Evolutionary conservation across 2,888 invertebrate genomes (phyloP).

Genomic region (Drosophila phalerata): DNA sequence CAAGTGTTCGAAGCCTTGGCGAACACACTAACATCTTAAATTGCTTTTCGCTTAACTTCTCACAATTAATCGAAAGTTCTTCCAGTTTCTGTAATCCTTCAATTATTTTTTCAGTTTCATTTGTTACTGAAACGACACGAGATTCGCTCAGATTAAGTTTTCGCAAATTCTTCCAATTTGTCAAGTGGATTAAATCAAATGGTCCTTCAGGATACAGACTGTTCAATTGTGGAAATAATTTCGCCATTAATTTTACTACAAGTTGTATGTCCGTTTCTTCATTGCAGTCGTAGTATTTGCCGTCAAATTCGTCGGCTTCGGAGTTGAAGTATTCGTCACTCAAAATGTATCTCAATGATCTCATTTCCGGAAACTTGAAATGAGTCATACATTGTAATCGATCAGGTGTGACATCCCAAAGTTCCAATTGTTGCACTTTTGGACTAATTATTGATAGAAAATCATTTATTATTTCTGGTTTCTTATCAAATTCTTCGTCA

Average conservation of each 20-base stretch:
- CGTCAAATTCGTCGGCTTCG: neutral
- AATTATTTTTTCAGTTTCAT: neutral
- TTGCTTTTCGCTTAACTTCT: neutral
- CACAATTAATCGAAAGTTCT: slow-evolving; percentile 6
- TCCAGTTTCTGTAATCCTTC: slow-evolving; percentile 6
- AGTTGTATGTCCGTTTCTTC: neutral
- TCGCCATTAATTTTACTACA: slow-evolving; percentile 4
- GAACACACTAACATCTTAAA: neutral
- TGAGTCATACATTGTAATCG: slow-evolving; percentile 7
- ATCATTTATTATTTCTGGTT: neutral
- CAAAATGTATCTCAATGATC: slow-evolving; percentile 12
- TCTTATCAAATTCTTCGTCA: neutral
- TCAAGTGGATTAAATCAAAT: neutral
- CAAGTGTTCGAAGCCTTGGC: slow-evolving; percentile 21
- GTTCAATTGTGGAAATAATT: slow-evolving; percentile 27
- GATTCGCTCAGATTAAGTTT: slow-evolving; percentile 15
- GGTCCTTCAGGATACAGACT: neutral
- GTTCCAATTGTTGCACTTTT: slow-evolving; percentile 19
- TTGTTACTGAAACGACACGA: neutral
- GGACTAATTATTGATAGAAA: slow-evolving; percentile 18
- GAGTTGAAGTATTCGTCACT: neutral
- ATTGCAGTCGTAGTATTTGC: neutral
- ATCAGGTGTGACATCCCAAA: neutral
- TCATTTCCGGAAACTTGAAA: slow-evolving; percentile 12
- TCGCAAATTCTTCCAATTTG: slow-evolving; percentile 17